Percentiles rank a stretch among this genome's conserved stretches.
phyloP scores from a whole-genome alignment of 2,797 vertebrate genomes.

The Pseudomugil tenellus region DNA sequence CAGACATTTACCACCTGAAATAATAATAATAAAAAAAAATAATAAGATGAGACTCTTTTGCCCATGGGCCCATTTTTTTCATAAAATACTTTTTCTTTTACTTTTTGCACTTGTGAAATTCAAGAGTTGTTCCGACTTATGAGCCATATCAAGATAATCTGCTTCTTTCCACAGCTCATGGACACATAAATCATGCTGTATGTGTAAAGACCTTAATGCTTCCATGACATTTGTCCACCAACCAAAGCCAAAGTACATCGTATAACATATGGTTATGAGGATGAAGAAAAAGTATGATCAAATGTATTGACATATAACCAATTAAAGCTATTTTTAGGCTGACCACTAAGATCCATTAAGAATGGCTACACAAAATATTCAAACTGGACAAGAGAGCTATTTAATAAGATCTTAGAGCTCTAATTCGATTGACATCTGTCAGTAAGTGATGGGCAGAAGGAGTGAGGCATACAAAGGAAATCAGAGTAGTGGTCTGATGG shows the following conservation, averaged over 20 bases:
- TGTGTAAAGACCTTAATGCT: not conserved
- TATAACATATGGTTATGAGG: not conserved
- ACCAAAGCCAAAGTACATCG: not conserved
- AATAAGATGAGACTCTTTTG: too few species aligned
- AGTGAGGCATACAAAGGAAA: slow-evolving; percentile 29
- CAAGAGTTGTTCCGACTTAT: too few species aligned
- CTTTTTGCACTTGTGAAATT: too few species aligned
- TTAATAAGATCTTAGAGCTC: slow-evolving; percentile 23
- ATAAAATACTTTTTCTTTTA: too few species aligned
- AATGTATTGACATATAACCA: not conserved
- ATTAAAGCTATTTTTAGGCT: not conserved
- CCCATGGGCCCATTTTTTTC: too few species aligned
- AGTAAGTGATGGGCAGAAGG: slow-evolving; percentile 14
- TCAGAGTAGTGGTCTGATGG: slow-evolving; percentile 37
- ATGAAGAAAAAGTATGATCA: not conserved
- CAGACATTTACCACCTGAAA: not conserved
- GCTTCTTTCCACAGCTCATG: too few species aligned
- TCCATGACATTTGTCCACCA: not conserved
- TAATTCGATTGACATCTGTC: slow-evolving; percentile 20
- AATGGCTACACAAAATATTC: slow-evolving; percentile 1
- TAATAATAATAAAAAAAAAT: not conserved
- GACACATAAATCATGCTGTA: not conserved
- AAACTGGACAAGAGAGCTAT: slow-evolving; percentile 11
- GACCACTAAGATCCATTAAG: not conserved
- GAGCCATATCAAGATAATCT: too few species aligned